Base-by-base conservation (phyloP, 2,113 vertebrate species). In the Craseonycteris thonglongyai region DNA sequence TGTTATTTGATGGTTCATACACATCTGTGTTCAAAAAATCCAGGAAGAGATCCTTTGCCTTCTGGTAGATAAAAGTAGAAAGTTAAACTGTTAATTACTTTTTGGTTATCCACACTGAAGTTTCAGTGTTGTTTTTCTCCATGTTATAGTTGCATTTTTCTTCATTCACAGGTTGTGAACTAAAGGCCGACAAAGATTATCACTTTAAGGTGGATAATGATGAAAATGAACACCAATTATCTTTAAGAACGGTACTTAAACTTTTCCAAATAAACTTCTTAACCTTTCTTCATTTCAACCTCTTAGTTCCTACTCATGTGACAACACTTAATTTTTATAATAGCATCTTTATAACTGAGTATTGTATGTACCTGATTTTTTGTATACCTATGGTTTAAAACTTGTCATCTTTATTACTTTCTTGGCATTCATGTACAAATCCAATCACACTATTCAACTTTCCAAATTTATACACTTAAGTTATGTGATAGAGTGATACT, bases 131-230 rank as follows among this genome's bases (percentile, higher is more conserved):
- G 16, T 15, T 75, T 80, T 74, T 71, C 11, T 86, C 2, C 6
- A 40, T 74, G 33, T 89, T 78, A 63, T 7, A 47, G 30, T 33
- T 35, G 28, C 0, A 1, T 78, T 40, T 7, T 35, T 33, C 0
- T 66, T 0, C 33, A n/a, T 83, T 96, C 71, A 2, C 96, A 99
- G 99, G 99, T 0, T 99, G 99, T 58, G 98, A 99, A 91, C 97
- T 99, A 88, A 99, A 99, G 89, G 97, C 98, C 0, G 99, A 99
- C 33, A 99, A 99, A 94, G 99, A 99, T 0, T 99, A 99, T 81
- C 96, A 98, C 28, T 99, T 99, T 96, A 99, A 99, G 93, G 99
- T 99, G 22, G 99, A 99, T 1, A 99, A 99, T 79, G 99, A 99
- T 94, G 99, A 99, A 87, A 99, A 99, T 30, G 99, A 99, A 42